Base-by-base conservation (phyloP, 2,888 invertebrate genomes). In the Noctua pronuba region DNA sequence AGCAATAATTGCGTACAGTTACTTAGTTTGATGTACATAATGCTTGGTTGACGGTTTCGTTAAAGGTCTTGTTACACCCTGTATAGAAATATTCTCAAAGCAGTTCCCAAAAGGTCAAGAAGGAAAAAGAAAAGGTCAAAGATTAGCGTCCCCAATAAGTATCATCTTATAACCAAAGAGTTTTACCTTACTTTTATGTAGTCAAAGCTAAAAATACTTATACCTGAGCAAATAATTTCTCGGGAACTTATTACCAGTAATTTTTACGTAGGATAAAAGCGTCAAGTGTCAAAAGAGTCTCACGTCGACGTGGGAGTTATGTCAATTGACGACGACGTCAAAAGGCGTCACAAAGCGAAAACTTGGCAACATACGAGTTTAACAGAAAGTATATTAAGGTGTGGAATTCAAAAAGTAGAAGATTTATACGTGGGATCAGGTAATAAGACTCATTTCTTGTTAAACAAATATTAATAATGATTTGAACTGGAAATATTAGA, bases 301-400 rank as follows among this genome's bases (percentile, higher is more conserved):
- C 55, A 58, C 28, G 38, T n/a, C 6, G 18, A 35, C 58, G 68
- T 72, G 46, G 52, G 71, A 79, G 74, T 64, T 46, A 35, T 41
- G 35, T 49, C 79, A 62, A 79, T 83, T 83, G 68, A 83, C 46
- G 49, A 66, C 11, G 71, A 72, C 74, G 38, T 79, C 74, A 75
- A 83, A 82, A 83, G 68, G 67, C 52, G 44, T 73, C 79, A 74
- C 38, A 65, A 68, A 71, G 68, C 1, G 52, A 69, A 65, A 71
- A 68, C 55, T 67, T 82, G 73, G 64, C 55, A 64, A 58, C 70
- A 41, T 67, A 69, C 65, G 60, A 65, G 44, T 82, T 72, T 46
- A 60, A 65, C 44, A 60, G 41, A 52, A 82, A 60, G 44, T 73
- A 58, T 28, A 65, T 41, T 60, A 58, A 73, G 24, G 16, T 60